Conservation (phyloP, 2,888 invertebrate species). For the Coremacera marginata region DNA sequence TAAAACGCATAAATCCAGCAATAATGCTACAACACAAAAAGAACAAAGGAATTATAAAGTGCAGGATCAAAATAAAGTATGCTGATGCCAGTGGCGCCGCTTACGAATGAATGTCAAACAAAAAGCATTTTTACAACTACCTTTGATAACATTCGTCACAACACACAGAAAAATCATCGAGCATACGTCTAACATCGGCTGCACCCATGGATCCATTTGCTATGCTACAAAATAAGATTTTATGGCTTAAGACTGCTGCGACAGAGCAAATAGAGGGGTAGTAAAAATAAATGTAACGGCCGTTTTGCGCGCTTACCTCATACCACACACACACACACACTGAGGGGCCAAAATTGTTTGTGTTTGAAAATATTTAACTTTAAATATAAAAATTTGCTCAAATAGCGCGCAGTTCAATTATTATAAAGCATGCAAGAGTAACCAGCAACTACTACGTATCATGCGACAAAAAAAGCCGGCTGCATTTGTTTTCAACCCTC, state of each 20-base stretch:
- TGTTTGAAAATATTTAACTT: not conserved
- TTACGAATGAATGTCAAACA: not conserved
- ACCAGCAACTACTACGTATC: conserved; percentile 38
- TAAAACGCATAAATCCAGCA: no score
- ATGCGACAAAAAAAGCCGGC: conserved; percentile 50
- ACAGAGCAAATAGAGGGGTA: conserved; percentile 14
- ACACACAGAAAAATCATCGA: no score
- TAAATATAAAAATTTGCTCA: not conserved
- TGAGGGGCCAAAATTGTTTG: not conserved
- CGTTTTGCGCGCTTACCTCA: conserved; percentile 35
- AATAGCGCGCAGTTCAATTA: not conserved
- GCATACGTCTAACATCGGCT: no score
- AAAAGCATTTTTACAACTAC: not conserved
- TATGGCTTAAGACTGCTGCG: not conserved
- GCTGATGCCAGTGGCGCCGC: not conserved
- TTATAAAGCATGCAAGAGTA: not conserved
- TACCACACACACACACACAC: no score
- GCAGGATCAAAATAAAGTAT: not conserved
- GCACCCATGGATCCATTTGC: not conserved
- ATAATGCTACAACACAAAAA: not conserved
- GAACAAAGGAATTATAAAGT: not conserved
- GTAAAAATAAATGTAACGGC: conserved; percentile 48
- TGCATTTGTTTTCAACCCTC: conserved; percentile 59
- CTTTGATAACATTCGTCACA: not conserved
- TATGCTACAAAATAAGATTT: not conserved